Evolutionary conservation across 2,797 vertebrate species (phyloP).

Genomic region (Chelidonichthys spinosus): DNA sequence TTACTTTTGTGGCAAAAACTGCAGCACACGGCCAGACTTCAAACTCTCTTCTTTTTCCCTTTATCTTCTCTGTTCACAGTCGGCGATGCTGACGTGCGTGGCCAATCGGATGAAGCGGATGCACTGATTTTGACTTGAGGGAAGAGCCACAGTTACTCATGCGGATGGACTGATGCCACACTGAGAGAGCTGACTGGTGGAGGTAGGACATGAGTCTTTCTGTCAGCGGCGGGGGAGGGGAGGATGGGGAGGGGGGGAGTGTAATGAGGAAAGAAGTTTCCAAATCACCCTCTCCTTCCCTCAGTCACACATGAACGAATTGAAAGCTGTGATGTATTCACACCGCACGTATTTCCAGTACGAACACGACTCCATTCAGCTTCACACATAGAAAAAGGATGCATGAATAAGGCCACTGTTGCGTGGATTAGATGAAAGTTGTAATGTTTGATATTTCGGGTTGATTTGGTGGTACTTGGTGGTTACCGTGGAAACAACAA

Average conservation of each 20-base stretch:
- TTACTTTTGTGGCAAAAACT: constrained; percentile 32
- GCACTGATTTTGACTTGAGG: constrained; percentile 66
- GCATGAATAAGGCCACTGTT: background rate
- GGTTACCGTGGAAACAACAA: constrained; percentile 31
- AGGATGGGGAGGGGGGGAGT: too few relatives aligned
- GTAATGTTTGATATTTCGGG: background rate
- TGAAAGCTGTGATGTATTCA: constrained; percentile 43
- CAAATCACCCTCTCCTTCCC: constrained; percentile 46
- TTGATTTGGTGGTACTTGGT: background rate
- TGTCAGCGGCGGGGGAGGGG: constrained; percentile 47
- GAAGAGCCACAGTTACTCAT: constrained; percentile 53
- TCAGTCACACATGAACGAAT: constrained; percentile 50
- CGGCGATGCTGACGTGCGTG: constrained; percentile 67
- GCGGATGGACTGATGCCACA: constrained; percentile 54
- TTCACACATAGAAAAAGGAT: constrained; percentile 14
- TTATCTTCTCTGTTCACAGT: constrained; percentile 70
- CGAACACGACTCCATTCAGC: background rate
- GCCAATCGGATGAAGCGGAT: constrained; percentile 68
- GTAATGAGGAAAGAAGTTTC: constrained; percentile 65
- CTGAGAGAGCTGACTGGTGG: constrained; percentile 46
- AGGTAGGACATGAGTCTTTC: constrained; percentile 50
- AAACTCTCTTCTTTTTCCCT: constrained; percentile 61
- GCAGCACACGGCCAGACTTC: constrained; percentile 63
- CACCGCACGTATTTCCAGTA: constrained; percentile 13
- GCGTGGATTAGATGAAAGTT: background rate